Percentiles rank a stretch among this genome's conserved stretches.
These are phyloP conservation scores for Poecilia picta DNA, from an alignment of 2,797 vertebrate species.

Conservation along the genomic window DNA sequence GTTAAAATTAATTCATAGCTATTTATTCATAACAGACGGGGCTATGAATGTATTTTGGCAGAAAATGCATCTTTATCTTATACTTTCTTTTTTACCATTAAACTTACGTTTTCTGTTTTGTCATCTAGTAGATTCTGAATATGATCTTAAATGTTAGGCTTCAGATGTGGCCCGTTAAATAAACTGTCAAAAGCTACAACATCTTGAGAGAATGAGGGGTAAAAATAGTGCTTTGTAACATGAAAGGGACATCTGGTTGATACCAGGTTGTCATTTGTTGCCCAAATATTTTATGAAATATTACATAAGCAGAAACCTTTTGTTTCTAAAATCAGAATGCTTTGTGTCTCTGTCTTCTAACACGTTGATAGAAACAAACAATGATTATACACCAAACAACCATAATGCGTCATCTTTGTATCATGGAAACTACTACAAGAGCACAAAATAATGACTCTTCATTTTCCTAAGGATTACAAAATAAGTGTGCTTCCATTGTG, in stretches of 20 bases:
- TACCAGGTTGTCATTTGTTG: neutral
- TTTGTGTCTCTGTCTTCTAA: conserved; percentile 29
- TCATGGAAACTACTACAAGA: conserved; percentile 33
- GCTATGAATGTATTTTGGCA: neutral
- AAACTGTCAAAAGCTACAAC: neutral
- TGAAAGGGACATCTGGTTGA: conserved; percentile 11
- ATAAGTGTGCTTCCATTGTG: conserved; percentile 33
- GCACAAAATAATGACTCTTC: conserved; percentile 18
- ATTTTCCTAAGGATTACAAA: conserved; percentile 54
- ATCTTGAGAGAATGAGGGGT: neutral
- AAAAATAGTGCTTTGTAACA: neutral
- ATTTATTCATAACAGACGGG: neutral
- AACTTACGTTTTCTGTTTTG: neutral
- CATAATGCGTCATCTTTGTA: conserved; percentile 41
- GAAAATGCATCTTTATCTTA: neutral
- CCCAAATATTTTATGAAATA: conserved; percentile 17
- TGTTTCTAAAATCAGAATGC: conserved; percentile 23
- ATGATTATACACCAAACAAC: conserved; percentile 27
- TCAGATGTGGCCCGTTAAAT: neutral
- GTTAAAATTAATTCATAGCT: neutral
- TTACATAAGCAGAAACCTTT: conserved; percentile 7
- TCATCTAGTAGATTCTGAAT: neutral
- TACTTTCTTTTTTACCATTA: too few species aligned
- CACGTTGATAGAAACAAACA: conserved; percentile 27
- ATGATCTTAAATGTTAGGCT: neutral